Percentiles rank a stretch among this genome's conserved stretches.
These are phyloP conservation scores for Magallana ariakensis DNA, from an alignment of 1,140 invertebrate genomes.

Conservation along the genomic window DNA sequence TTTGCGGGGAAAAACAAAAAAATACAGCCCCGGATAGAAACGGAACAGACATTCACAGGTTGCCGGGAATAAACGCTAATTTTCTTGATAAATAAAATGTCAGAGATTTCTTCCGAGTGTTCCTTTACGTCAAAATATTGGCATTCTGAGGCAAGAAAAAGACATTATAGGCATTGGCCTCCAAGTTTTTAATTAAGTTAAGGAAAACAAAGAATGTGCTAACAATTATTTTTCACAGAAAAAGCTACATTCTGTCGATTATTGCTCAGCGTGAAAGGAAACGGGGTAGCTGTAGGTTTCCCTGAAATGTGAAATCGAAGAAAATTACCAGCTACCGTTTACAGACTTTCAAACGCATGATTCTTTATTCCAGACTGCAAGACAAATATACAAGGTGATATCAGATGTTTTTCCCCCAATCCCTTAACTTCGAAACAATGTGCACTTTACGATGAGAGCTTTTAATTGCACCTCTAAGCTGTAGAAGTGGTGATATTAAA, in stretches of 20 bases:
- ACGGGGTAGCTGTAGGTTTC: not conserved
- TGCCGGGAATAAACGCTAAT: not conserved
- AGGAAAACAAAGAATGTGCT: constrained; percentile 29
- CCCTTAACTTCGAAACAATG: too few relatives aligned
- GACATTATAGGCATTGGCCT: not conserved
- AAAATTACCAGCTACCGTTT: not conserved
- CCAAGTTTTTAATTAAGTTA: not conserved
- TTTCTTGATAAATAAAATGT: not conserved
- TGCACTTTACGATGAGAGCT: too few relatives aligned
- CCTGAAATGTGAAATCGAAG: constrained; percentile 23
- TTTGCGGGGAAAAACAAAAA: not conserved
- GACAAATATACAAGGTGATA: too few relatives aligned
- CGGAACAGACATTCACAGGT: not conserved
- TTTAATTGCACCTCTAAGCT: too few relatives aligned
- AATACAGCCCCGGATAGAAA: not conserved
- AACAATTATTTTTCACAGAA: constrained; percentile 23
- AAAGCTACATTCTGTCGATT: not conserved
- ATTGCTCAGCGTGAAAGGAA: not conserved
- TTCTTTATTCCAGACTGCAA: too few relatives aligned
- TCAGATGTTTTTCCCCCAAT: too few relatives aligned
- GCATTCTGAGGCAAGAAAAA: not conserved
- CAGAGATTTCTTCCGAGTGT: not conserved
- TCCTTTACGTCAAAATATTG: constrained; percentile 33
- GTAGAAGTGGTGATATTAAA: too few relatives aligned
- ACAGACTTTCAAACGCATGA: too few relatives aligned